Conservation (phyloP, 1,140 invertebrate species). For the Bombus huntii region DNA sequence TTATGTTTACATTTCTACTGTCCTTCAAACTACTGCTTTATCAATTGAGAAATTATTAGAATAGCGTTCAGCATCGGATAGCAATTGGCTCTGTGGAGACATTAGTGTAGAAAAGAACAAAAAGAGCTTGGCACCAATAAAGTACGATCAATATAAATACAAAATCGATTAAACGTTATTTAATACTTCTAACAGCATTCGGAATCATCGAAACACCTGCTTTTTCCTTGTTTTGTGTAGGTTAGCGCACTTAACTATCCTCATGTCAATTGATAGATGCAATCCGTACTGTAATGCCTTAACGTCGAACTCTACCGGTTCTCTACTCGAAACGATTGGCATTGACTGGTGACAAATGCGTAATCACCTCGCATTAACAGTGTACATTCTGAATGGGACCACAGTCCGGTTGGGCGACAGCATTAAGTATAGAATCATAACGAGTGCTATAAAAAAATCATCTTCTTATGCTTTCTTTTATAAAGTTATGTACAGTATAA, state of each 20-base stretch:
- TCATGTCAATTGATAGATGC: background rate
- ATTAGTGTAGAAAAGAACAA: background rate
- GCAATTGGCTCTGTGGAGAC: background rate
- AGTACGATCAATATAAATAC: background rate
- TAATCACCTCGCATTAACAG: slow-evolving; percentile 45
- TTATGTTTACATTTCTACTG: background rate
- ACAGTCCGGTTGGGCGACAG: slow-evolving; percentile 13
- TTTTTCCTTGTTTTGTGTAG: background rate
- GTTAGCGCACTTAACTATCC: slow-evolving; percentile 9
- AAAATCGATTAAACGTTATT: background rate
- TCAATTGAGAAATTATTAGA: background rate
- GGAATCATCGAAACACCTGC: background rate
- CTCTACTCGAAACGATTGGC: slow-evolving; percentile 44
- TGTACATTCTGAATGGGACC: slow-evolving; percentile 30
- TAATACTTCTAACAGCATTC: background rate
- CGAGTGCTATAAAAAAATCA: background rate
- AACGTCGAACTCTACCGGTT: slow-evolving; percentile 25
- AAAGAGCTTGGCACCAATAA: background rate
- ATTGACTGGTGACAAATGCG: slow-evolving; percentile 49
- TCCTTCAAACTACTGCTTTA: background rate
- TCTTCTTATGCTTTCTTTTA: background rate
- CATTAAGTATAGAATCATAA: slow-evolving; percentile 16
- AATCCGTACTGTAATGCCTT: slow-evolving; percentile 27
- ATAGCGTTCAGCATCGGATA: background rate
- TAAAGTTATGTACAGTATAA: background rate